Evolutionary conservation across 2,113 vertebrate genomes (phyloP).

Genomic region (Serilophus lunatus): DNA sequence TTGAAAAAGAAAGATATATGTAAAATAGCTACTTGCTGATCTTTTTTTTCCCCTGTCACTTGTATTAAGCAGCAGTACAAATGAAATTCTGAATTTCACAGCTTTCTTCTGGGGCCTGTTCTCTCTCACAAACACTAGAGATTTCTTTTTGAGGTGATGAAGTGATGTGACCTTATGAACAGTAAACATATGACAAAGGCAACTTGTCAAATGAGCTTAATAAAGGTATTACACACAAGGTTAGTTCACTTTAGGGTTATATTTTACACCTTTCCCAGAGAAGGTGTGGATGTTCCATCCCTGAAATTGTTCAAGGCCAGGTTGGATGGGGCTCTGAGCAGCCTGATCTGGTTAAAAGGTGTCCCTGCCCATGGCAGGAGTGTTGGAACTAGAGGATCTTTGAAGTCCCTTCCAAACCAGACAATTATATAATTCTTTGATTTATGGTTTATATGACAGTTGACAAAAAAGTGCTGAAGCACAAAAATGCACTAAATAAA

Average conservation of each 20-base stretch:
- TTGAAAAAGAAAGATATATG: neutral
- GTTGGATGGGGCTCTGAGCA: neutral
- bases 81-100: neutral
- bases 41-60: neutral
- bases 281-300: neutral
- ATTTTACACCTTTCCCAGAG: neutral
- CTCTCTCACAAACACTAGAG: neutral
- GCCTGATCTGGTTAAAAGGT: no score
- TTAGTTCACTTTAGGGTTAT: neutral
- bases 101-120: neutral
- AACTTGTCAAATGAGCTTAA: neutral
- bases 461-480: neutral
- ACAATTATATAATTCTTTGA: neutral
- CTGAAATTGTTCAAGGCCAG: neutral
- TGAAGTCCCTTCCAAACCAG: neutral
- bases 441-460: neutral
- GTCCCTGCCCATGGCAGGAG: neutral
- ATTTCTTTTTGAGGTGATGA: neutral
- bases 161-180: neutral
- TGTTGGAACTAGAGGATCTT: neutral
- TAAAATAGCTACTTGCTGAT: neutral
- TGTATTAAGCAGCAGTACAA: neutral
- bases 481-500: neutral
- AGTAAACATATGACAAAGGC: rapidly evolving
- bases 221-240: neutral